phyloP scores from a whole-genome alignment of 2,113 vertebrate species.

The Leucopternis melanops region DNA sequence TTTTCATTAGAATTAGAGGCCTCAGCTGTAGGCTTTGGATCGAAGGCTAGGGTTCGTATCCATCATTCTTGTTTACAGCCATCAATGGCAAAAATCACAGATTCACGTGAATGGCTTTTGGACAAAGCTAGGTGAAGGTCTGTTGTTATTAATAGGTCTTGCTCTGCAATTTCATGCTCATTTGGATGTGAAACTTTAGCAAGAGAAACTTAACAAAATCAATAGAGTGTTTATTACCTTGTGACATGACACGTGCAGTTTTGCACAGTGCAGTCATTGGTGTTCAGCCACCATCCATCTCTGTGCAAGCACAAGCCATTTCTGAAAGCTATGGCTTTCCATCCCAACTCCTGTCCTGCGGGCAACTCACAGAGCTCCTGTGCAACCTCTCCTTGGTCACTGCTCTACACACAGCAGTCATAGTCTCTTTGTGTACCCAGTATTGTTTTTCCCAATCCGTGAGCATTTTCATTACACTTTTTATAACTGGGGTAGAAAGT shows the following conservation, averaged over 20 bases:
- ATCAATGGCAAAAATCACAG: not conserved
- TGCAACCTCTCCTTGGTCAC: not conserved
- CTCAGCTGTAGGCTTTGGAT: not conserved
- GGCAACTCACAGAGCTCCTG: not conserved
- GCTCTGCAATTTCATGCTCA: not conserved
- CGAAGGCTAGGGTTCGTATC: not conserved
- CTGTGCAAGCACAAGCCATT: not conserved
- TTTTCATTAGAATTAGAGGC: not conserved
- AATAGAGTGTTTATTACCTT: not conserved
- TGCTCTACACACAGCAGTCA: not conserved
- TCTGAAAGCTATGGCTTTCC: not conserved
- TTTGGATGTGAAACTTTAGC: not conserved
- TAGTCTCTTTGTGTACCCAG: not conserved
- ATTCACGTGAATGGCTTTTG: not conserved
- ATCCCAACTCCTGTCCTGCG: not conserved
- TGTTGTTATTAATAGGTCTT: not conserved
- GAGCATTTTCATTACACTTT: not conserved
- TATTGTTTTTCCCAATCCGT: not conserved
- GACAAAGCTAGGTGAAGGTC: not conserved
- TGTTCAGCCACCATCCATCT: not conserved
- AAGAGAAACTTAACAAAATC: not conserved
- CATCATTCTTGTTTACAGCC: not conserved
- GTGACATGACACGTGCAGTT: not conserved
- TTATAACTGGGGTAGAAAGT: not conserved
- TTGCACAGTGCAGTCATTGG: not conserved